phyloP scores from a whole-genome alignment of 1,140 invertebrate species.

The Diachasmimorpha longicaudata region DNA sequence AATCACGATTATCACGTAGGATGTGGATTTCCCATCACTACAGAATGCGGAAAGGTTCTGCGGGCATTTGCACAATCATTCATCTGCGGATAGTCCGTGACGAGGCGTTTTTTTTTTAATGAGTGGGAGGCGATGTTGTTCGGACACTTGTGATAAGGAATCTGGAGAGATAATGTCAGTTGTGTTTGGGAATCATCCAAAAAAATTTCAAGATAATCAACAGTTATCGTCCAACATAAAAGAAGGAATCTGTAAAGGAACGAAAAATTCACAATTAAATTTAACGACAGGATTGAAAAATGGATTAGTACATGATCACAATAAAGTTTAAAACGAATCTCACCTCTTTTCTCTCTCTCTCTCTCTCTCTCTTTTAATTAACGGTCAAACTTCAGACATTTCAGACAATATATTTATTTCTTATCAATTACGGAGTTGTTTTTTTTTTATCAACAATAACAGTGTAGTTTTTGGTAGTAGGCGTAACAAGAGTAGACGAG shows the following conservation, averaged over 20 bases:
- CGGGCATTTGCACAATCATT: not conserved
- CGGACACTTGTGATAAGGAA: not conserved
- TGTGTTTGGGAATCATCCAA: no score
- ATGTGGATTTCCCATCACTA: not conserved
- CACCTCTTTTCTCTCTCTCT: not conserved
- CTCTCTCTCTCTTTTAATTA: not conserved
- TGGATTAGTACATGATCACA: no score
- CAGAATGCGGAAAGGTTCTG: not conserved
- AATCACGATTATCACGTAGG: not conserved
- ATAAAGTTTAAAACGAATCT: not conserved
- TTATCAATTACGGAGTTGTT: slow-evolving; percentile 59
- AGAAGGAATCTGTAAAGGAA: no score
- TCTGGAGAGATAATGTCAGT: not conserved
- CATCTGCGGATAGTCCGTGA: not conserved
- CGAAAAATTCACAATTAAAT: not conserved
- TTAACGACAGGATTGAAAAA: no score
- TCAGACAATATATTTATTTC: slow-evolving; percentile 64
- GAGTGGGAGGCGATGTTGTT: not conserved
- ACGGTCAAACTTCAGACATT: slow-evolving; percentile 9
- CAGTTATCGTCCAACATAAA: no score
- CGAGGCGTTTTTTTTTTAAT: not conserved
- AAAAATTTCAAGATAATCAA: no score
- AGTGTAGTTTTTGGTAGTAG: slow-evolving; percentile 58
- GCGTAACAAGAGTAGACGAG: slow-evolving; percentile 62
- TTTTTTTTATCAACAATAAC: slow-evolving; percentile 60